Evolutionary conservation across 2,888 invertebrate genomes (phyloP).

Genomic region (Agrochola lota): DNA sequence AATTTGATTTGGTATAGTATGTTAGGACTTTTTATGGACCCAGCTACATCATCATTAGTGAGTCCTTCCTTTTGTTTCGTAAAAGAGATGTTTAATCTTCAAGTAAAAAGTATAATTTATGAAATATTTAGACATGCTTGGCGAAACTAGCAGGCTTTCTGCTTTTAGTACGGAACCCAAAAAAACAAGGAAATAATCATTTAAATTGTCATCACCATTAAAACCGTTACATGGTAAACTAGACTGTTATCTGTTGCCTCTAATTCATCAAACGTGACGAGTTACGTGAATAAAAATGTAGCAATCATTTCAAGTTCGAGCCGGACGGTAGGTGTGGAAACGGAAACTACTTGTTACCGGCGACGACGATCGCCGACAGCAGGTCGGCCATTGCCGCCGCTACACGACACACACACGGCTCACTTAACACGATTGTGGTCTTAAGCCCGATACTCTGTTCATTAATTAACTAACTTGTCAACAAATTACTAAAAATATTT

Average conservation of each 20-base stretch:
- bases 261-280: conserved; percentile 47
- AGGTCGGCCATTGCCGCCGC: conserved; percentile 20
- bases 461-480: conserved; percentile 25
- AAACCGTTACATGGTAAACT: conserved; percentile 30
- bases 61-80: not conserved
- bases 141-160: not conserved
- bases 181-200: conserved; percentile 9
- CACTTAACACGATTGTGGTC: conserved; percentile 40
- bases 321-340: conserved; percentile 51
- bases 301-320: conserved; percentile 65
- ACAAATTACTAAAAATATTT: not conserved
- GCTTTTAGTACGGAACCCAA: not conserved
- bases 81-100: not conserved
- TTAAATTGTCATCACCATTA: conserved; percentile 34
- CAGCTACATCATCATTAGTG: not conserved
- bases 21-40: not conserved
- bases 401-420: conserved; percentile 31
- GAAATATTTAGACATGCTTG: not conserved
- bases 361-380: conserved; percentile 7
- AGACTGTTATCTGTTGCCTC: conserved; percentile 39
- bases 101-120: not conserved
- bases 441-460: conserved; percentile 2
- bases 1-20: not conserved
- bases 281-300: conserved; percentile 62
- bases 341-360: conserved; percentile 63